Conservation (phyloP, 2,888 invertebrate species). For the Lasioglossum lativentre region DNA sequence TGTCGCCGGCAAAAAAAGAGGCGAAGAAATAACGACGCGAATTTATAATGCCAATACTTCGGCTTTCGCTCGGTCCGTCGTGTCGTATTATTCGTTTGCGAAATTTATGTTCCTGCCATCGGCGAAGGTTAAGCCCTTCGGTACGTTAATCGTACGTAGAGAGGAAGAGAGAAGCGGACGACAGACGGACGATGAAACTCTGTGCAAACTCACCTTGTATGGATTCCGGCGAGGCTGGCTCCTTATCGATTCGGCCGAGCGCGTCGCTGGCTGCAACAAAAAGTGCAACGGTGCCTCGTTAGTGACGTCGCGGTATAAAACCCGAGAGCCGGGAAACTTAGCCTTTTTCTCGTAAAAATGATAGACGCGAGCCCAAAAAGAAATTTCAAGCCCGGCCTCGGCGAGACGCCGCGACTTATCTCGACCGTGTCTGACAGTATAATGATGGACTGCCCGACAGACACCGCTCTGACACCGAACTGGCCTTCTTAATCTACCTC, state of each 20-base stretch:
- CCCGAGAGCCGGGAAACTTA: conserved; percentile 55
- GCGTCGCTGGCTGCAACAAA: conserved; percentile 86
- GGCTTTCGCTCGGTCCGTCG: conserved; percentile 48
- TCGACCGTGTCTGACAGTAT: not conserved
- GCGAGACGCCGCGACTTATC: not conserved
- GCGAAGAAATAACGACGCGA: conserved; percentile 58
- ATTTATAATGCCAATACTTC: conserved; percentile 63
- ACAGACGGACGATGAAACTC: conserved; percentile 68
- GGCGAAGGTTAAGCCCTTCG: conserved; percentile 65
- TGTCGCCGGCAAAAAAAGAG: conserved; percentile 55
- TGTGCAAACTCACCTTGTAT: conserved; percentile 81
- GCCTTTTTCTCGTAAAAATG: conserved; percentile 57
- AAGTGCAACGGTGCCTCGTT: conserved; percentile 73
- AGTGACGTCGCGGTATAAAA: conserved; percentile 68
- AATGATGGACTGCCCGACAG: conserved; percentile 29
- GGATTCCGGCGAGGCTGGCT: conserved; percentile 90
- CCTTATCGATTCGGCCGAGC: conserved; percentile 89
- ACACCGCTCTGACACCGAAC: not conserved
- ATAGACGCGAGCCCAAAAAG: conserved; percentile 43
- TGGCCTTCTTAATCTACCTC: not conserved
- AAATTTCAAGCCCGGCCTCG: conserved; percentile 33
- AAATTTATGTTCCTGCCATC: conserved; percentile 65
- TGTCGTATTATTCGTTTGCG: conserved; percentile 61
- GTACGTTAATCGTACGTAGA: conserved; percentile 63
- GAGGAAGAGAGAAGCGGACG: conserved; percentile 50